Percentiles rank a stretch among this genome's conserved stretches.
Conservation (phyloP, 2,113 vertebrate species). For the Bombycilla garrulus region DNA sequence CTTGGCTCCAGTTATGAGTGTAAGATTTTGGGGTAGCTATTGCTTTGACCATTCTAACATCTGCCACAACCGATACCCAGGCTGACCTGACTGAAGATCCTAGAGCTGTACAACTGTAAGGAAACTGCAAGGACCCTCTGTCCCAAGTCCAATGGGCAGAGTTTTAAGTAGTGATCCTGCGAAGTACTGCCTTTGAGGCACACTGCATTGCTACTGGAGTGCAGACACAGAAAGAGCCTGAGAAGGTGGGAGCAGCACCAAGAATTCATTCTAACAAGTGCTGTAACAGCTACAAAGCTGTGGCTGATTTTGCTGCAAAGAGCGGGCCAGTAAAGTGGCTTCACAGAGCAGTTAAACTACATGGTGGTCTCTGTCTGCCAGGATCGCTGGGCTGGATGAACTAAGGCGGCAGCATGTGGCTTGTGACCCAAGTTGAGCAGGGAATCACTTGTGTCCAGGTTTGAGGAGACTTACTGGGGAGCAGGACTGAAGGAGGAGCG, state of each 20-base stretch:
- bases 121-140: neutral
- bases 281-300: neutral
- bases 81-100: neutral
- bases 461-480: neutral
- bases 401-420: fast-evolving
- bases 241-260: neutral
- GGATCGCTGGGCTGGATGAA: neutral
- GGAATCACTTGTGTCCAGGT: fast-evolving
- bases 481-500: neutral
- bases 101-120: neutral
- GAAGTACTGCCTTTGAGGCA: neutral
- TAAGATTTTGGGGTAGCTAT: neutral
- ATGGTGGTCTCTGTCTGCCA: neutral
- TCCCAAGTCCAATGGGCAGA: neutral
- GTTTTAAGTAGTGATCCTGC: neutral
- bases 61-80: neutral
- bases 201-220: neutral
- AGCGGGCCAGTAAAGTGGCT: neutral
- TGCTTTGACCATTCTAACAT: neutral
- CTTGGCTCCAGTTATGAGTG: neutral
- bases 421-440: fast-evolving
- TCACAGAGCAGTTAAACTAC: neutral
- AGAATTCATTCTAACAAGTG: neutral
- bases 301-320: neutral
- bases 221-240: fast-evolving